Evolutionary conservation across 2,888 invertebrate species (phyloP).

Genomic region (Toxonevra muliebris): DNA sequence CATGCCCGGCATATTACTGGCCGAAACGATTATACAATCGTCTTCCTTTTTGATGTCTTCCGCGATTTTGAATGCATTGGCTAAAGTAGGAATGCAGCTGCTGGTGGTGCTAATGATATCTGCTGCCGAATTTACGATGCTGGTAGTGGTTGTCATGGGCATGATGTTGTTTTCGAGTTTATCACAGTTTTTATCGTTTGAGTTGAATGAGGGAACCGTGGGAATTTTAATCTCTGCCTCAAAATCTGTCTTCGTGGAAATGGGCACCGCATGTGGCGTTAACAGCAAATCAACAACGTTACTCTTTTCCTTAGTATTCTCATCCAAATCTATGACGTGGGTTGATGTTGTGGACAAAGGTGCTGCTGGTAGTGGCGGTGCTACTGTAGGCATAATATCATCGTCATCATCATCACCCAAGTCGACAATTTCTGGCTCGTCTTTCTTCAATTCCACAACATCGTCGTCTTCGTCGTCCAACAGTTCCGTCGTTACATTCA

Average conservation of each 20-base stretch:
- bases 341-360: background rate
- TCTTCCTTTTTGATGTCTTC: constrained; percentile 60
- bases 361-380: constrained; percentile 18
- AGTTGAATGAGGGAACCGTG: constrained; percentile 40
- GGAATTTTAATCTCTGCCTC: constrained; percentile 57
- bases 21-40: constrained; percentile 55
- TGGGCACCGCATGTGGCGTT: constrained; percentile 49
- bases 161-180: constrained; percentile 24
- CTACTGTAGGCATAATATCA: constrained; percentile 44
- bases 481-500: constrained; percentile 50
- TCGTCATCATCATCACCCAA: constrained; percentile 58
- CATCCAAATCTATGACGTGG: constrained; percentile 36
- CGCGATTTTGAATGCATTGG: constrained; percentile 35
- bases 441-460: constrained; percentile 54
- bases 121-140: constrained; percentile 4
- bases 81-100: constrained; percentile 20
- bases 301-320: constrained; percentile 36
- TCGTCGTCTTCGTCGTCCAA: constrained; percentile 65
- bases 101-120: constrained; percentile 14
- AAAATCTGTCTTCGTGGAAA: constrained; percentile 54
- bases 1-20: constrained; percentile 25
- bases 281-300: constrained; percentile 39
- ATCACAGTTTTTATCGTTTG: constrained; percentile 33
- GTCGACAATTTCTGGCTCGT: constrained; percentile 59
- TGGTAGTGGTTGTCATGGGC: constrained; percentile 20